Conservation (phyloP, 2,797 vertebrate genomes). For the Luscinia megarhynchos region DNA sequence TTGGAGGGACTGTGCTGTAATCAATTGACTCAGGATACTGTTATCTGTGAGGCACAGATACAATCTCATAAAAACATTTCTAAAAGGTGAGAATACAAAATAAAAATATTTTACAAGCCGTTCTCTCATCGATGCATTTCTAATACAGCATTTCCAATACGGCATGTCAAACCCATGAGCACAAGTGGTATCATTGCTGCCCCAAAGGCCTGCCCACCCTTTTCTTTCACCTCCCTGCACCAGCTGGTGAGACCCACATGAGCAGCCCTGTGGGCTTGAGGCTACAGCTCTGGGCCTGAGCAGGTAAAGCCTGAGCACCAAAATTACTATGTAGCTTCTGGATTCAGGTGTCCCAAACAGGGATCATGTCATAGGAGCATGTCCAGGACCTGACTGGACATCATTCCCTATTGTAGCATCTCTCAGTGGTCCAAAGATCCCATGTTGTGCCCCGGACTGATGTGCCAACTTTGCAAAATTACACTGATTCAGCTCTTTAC, state of each 20-base stretch:
- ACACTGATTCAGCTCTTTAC: background rate
- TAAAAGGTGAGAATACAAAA: background rate
- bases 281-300: background rate
- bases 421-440: background rate
- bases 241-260: accelerated
- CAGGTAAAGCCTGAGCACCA: background rate
- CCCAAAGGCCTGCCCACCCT: background rate
- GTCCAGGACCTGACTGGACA: background rate
- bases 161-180: background rate
- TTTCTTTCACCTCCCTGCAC: background rate
- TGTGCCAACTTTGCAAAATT: background rate
- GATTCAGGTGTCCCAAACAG: background rate
- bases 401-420: background rate
- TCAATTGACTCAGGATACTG: background rate
- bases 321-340: background rate
- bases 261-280: background rate
- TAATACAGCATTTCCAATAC: background rate
- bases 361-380: background rate
- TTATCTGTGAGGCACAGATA: background rate
- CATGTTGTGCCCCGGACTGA: accelerated
- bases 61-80: background rate
- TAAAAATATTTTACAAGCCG: background rate
- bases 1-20: background rate
- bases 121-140: background rate
- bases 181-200: background rate